A percentile compares a stretch with the other conserved stretches of the same genome.
These are phyloP conservation scores for Sinocyclocheilus rhinocerous DNA, from an alignment of 2,113 vertebrate genomes.

Conservation along the genomic window DNA sequence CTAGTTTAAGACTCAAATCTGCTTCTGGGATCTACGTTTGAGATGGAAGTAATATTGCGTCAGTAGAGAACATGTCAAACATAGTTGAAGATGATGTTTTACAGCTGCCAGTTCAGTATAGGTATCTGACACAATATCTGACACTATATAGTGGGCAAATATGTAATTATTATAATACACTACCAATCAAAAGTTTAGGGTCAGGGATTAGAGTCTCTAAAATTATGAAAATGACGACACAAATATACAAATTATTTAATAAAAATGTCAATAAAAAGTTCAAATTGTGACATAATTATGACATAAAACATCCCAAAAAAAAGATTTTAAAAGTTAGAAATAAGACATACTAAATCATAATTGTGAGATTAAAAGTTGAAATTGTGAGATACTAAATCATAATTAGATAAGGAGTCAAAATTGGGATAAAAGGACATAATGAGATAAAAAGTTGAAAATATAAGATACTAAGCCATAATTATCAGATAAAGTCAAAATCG, in stretches of 20 bases:
- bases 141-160: background rate
- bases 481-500: too few species aligned
- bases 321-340: too few species aligned
- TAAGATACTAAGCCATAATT: too few species aligned
- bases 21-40: background rate
- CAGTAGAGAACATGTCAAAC: background rate
- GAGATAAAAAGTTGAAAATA: too few species aligned
- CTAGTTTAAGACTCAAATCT: constrained; percentile 6
- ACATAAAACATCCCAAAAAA: too few species aligned
- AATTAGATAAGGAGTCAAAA: background rate
- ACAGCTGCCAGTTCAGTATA: background rate
- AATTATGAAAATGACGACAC: too few species aligned
- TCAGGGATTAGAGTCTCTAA: too few species aligned
- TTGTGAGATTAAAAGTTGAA: background rate
- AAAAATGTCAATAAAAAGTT: too few species aligned
- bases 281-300: too few species aligned
- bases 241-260: too few species aligned
- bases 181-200: background rate
- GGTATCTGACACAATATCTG: background rate
- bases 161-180: background rate
- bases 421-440: too few species aligned
- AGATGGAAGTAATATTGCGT: background rate
- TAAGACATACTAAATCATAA: too few species aligned
- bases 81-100: background rate
- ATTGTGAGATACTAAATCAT: background rate